Percentiles rank a stretch among this genome's conserved stretches.
phyloP scores from a whole-genome alignment of 2,113 vertebrate species.

The Dendrocopos noguchii region DNA sequence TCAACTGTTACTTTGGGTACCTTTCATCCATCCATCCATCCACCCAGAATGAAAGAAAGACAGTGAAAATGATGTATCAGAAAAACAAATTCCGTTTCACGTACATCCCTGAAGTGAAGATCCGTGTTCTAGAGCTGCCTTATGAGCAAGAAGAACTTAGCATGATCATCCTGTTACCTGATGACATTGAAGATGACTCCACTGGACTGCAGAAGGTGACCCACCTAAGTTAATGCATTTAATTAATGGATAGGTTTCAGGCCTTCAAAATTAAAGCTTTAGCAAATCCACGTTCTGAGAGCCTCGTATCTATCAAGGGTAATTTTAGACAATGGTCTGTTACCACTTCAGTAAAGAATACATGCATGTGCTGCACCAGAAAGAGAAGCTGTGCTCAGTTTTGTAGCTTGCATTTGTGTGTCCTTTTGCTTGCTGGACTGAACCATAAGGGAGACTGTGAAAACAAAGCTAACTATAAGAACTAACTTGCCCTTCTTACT shows the following conservation, averaged over 20 bases:
- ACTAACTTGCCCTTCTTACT: background rate
- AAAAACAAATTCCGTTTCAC: slow-evolving; percentile 79
- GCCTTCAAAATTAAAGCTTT: background rate
- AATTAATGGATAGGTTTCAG: background rate
- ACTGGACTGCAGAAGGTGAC: slow-evolving; percentile 84
- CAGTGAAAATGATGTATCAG: slow-evolving; percentile 92
- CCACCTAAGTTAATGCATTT: background rate
- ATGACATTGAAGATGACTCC: slow-evolving; percentile 75
- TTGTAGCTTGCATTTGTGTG: background rate
- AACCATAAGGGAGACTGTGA: background rate
- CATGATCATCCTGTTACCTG: slow-evolving; percentile 90
- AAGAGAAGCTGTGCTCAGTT: background rate
- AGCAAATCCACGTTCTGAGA: background rate
- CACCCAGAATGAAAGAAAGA: slow-evolving; percentile 81
- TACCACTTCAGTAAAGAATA: background rate
- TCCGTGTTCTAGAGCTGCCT: slow-evolving; percentile 86
- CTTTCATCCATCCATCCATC: background rate
- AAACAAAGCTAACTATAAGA: background rate
- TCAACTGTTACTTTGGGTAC: background rate
- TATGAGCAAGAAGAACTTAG: slow-evolving; percentile 84
- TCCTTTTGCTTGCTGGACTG: background rate
- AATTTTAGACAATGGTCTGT: background rate
- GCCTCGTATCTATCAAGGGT: background rate
- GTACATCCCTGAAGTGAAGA: slow-evolving; percentile 75
- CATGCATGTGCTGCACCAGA: fast-evolving